These are phyloP conservation scores for Pipistrellus pipistrellus DNA, from an alignment of 2,797 vertebrate species.

Conservation along the genomic window DNA sequence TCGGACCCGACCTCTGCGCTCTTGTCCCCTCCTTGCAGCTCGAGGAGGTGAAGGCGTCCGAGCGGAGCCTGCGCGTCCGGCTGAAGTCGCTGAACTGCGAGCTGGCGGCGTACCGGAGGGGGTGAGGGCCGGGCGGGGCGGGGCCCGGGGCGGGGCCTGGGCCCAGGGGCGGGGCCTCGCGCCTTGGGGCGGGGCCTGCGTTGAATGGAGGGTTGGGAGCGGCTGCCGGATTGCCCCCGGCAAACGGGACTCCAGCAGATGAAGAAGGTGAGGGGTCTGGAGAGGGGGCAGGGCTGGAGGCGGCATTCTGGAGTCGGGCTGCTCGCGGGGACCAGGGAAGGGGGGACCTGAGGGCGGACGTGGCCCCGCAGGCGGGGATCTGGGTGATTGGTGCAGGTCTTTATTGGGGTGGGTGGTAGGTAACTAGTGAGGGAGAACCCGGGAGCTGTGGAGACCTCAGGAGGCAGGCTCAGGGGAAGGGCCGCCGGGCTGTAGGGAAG, in stretches of 20 bases:
- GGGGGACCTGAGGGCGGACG: no score
- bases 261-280: neutral
- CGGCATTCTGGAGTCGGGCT: neutral
- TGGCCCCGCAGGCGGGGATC: neutral
- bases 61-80: slow-evolving; percentile 91
- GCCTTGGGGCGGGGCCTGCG: neutral
- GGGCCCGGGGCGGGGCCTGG: no score
- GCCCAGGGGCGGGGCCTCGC: neutral
- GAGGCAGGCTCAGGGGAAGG: neutral
- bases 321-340: no score
- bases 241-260: fast-evolving
- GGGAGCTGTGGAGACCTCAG: neutral
- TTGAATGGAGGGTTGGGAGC: no score
- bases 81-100: slow-evolving; percentile 93
- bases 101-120: slow-evolving; percentile 91
- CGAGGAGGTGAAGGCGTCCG: slow-evolving; percentile 92
- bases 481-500: neutral
- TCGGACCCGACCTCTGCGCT: neutral
- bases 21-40: slow-evolving; percentile 85
- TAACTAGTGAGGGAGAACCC: neutral
- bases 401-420: neutral
- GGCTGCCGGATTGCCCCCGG: fast-evolving
- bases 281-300: neutral
- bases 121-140: slow-evolving; percentile 86
- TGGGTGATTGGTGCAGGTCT: neutral